phyloP scores from a whole-genome alignment of 1,140 invertebrate species.

The Anastatus disparis region DNA sequence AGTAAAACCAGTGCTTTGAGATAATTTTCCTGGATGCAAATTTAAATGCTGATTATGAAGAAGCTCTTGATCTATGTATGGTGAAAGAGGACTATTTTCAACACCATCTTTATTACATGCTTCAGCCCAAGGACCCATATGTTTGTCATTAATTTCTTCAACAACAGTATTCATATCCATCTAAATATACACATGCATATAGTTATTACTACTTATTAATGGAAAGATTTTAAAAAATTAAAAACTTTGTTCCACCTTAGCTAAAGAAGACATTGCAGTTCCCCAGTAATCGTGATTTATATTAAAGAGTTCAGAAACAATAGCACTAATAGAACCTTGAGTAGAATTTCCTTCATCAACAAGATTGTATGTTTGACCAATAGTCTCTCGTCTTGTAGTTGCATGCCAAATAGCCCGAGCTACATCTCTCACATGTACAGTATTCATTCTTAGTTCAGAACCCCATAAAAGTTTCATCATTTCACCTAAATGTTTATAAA shows the following conservation, averaged over 20 bases:
- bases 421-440: constrained; percentile 86
- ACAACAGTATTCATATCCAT: constrained; percentile 79
- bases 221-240: not conserved
- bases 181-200: constrained; percentile 60
- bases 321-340: constrained; percentile 82
- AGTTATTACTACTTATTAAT: not conserved
- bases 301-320: constrained; percentile 85
- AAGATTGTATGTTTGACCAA: constrained; percentile 80
- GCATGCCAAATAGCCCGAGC: constrained; percentile 82
- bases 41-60: constrained; percentile 83
- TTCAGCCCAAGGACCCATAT: constrained; percentile 89
- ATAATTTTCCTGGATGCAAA: constrained; percentile 77
- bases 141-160: constrained; percentile 92
- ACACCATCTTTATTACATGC: constrained; percentile 81
- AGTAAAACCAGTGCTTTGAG: constrained; percentile 67
- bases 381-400: constrained; percentile 65
- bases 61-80: constrained; percentile 84
- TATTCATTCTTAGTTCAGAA: constrained; percentile 85
- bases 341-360: constrained; percentile 85
- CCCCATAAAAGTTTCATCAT: constrained; percentile 94
- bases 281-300: constrained; percentile 90
- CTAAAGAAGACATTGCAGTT: constrained; percentile 79
- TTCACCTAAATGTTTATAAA: constrained; percentile 88
- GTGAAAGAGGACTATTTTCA: constrained; percentile 86
- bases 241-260: constrained; percentile 71